phyloP scores from a whole-genome alignment of 2,888 invertebrate genomes.

The Allolobophora icterica region DNA sequence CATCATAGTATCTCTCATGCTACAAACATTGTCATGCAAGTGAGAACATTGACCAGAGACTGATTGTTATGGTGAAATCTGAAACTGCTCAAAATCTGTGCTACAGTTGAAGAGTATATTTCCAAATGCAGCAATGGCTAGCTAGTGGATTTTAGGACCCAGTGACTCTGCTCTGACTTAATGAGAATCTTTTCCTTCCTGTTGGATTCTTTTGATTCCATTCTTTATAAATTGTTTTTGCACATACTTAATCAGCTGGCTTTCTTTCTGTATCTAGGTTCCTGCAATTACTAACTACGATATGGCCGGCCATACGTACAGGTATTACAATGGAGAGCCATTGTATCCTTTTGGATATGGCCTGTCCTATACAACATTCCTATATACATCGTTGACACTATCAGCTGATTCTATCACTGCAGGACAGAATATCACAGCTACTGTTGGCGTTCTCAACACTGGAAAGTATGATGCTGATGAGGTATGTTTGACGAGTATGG shows the following conservation, averaged over 20 bases:
- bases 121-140: background rate
- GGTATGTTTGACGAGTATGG: slow-evolving; percentile 50
- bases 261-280: slow-evolving; percentile 44
- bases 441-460: slow-evolving; percentile 53
- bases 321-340: slow-evolving; percentile 56
- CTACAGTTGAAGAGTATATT: background rate
- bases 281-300: slow-evolving; percentile 49
- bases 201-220: background rate
- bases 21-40: background rate
- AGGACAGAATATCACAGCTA: slow-evolving; percentile 50
- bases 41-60: background rate
- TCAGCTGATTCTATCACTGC: slow-evolving; percentile 41
- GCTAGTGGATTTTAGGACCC: background rate
- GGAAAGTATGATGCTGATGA: slow-evolving; percentile 57
- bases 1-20: no score
- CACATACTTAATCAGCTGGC: background rate
- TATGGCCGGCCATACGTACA: slow-evolving; percentile 60
- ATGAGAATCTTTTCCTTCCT: background rate
- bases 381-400: slow-evolving; percentile 41
- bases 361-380: slow-evolving; percentile 49
- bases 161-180: background rate
- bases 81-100: background rate
- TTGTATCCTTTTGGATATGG: slow-evolving; percentile 55
- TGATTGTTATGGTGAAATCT: background rate
- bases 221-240: background rate